Evolutionary conservation across 2,797 vertebrate species (phyloP), one percentile per base, ranked within the genome.

Genomic region (Phalanger gymnotis): DNA sequence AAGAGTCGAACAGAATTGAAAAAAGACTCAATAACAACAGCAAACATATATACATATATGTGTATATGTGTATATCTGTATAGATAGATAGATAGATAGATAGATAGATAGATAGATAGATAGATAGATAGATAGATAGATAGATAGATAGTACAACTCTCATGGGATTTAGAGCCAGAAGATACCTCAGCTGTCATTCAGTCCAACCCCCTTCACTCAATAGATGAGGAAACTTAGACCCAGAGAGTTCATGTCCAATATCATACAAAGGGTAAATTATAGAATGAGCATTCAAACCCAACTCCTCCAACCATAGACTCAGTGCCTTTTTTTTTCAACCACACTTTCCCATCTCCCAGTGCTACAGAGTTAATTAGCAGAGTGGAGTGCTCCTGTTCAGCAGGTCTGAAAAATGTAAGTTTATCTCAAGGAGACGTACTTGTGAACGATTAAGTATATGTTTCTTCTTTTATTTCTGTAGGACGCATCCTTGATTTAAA

Each of bases 401-500:
- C 40, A 87, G 9, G 47, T 22, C 73, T 47, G 51, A 87, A 73
- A 47, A 47, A 10, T 87, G 73, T 47, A 47, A 87, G 73, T 47
- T 47, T 87, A 87, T 87, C 73, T 87, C 73, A 47, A 47, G 73
- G 73, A 87, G 73, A 87, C 19, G 0, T 51, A 40, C 40, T 87
- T 87, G 73, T 87, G 73, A 87, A 47, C 9, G 73, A 87, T 47
- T 87, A 87, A 87, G 22, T 87, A 2, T 30, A 6, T 1, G 57
- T 95, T 90, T 89, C 28, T 87, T 95, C 90, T 54, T 73, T 90
- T 58, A 56, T 95, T 97, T 96, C 90, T 96, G 94, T 51, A 47
- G 55, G 6, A 94, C 0, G 27, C 89, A 51, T 12, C 27, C 87
- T 94, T 81, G 56, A 81, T 96, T 96, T 97, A 93, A 93, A 96